These are phyloP conservation scores for Scaptodrosophila latifasciaeformis DNA, from an alignment of 2,888 invertebrate genomes.

Conservation along the genomic window DNA sequence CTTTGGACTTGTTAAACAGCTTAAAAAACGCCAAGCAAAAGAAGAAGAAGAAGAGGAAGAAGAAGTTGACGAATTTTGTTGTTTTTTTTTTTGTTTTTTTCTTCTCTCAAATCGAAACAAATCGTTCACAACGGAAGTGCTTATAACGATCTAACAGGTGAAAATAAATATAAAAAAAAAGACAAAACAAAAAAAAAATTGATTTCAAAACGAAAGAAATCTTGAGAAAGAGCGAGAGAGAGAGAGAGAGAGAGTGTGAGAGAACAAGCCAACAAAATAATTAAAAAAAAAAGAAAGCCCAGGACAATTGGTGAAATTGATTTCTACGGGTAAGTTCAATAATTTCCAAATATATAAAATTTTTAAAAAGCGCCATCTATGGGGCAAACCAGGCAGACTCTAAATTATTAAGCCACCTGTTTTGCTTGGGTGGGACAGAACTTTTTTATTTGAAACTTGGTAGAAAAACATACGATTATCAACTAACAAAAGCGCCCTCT, in stretches of 20 bases:
- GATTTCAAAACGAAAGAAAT: conserved; percentile 12
- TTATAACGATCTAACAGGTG: conserved; percentile 4
- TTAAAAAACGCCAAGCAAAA: not conserved
- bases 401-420: too few species aligned
- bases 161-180: not conserved
- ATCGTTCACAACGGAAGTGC: conserved; percentile 4
- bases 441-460: too few species aligned
- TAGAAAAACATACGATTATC: too few species aligned
- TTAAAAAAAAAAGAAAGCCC: too few species aligned
- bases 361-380: too few species aligned
- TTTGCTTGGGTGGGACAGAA: too few species aligned
- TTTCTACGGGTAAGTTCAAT: conserved; percentile 38
- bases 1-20: conserved; percentile 4
- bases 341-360: too few species aligned
- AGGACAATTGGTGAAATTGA: conserved; percentile 28
- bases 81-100: conserved; percentile 2
- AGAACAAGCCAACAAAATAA: conserved; percentile 4
- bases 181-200: conserved; percentile 10
- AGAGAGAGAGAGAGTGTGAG: conserved; percentile 2
- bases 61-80: not conserved
- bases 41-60: too few species aligned
- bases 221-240: conserved; percentile 22
- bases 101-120: conserved; percentile 3
- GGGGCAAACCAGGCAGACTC: too few species aligned
- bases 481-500: too few species aligned